These are phyloP conservation scores for Magallana gigas DNA, from an alignment of 1,140 invertebrate species.

Conservation along the genomic window DNA sequence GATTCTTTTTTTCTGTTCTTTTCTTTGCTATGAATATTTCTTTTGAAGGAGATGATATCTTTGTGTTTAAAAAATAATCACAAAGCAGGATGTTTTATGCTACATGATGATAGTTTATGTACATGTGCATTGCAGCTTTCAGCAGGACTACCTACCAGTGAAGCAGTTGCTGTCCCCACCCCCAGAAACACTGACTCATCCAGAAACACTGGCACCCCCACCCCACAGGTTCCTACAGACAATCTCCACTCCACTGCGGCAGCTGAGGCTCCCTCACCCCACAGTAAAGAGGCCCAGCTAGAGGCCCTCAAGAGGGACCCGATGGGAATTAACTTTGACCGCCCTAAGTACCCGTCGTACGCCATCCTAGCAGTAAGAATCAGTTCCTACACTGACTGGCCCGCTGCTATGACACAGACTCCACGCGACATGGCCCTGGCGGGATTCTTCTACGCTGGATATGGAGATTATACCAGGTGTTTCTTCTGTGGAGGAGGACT, in stretches of 20 bases:
- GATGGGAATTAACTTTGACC: conserved; percentile 61
- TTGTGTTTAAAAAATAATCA: no score
- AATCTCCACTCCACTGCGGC: neutral
- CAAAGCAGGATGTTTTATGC: no score
- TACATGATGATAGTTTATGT: no score
- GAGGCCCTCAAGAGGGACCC: neutral
- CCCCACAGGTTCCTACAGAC: neutral
- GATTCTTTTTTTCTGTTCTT: no score
- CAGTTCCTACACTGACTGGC: conserved; percentile 83
- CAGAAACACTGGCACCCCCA: neutral
- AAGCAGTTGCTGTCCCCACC: neutral
- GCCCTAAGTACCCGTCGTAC: conserved; percentile 65
- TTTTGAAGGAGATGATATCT: no score
- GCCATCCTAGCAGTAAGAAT: conserved; percentile 85
- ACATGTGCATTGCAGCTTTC: neutral
- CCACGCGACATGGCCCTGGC: conserved; percentile 89
- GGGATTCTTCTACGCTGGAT: conserved; percentile 92
- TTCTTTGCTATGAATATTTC: no score
- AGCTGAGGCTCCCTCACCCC: neutral
- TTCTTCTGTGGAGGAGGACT: conserved; percentile 47
- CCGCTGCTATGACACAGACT: conserved; percentile 81
- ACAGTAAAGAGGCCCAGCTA: neutral
- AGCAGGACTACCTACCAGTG: neutral
- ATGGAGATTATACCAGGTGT: conserved; percentile 1
- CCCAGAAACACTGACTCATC: neutral